A percentile compares a stretch with the other conserved stretches of the same genome.
phyloP scores from a whole-genome alignment of 2,797 vertebrate genomes.

The Limosa lapponica region DNA sequence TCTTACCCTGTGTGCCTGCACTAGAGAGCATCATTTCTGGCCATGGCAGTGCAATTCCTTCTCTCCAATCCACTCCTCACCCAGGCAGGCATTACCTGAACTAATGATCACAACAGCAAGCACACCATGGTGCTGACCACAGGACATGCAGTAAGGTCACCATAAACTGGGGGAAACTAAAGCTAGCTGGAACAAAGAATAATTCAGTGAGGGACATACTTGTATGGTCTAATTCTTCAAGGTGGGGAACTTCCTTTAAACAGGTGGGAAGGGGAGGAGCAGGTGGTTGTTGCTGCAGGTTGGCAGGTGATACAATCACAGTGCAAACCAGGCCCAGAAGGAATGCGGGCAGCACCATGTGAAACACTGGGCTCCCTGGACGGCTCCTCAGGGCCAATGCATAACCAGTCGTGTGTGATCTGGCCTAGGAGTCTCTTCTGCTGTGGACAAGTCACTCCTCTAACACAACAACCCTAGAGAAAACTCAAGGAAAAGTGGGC shows the following conservation, averaged over 20 bases:
- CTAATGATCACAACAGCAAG: neutral
- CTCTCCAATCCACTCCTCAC: neutral
- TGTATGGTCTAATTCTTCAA: neutral
- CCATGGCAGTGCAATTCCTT: accelerated
- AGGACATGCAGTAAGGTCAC: neutral
- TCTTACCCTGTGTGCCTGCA: neutral
- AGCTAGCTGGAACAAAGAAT: neutral
- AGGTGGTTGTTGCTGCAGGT: neutral
- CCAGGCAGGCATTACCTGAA: neutral
- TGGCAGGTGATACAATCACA: neutral
- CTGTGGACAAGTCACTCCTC: neutral
- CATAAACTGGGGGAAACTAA: neutral
- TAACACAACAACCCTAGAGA: neutral
- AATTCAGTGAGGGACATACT: neutral
- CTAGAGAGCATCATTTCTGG: neutral
- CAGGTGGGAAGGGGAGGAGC: neutral
- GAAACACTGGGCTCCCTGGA: neutral
- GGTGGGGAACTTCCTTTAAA: neutral
- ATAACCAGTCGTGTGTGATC: neutral
- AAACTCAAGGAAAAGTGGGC: neutral
- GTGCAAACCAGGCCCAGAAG: neutral
- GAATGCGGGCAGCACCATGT: accelerated
- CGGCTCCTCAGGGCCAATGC: accelerated
- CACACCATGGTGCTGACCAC: accelerated
- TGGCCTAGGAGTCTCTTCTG: neutral